Percentiles rank a stretch among this genome's conserved stretches.
Conservation (phyloP, 2,888 invertebrate genomes). For the Antheraea assamensis region DNA sequence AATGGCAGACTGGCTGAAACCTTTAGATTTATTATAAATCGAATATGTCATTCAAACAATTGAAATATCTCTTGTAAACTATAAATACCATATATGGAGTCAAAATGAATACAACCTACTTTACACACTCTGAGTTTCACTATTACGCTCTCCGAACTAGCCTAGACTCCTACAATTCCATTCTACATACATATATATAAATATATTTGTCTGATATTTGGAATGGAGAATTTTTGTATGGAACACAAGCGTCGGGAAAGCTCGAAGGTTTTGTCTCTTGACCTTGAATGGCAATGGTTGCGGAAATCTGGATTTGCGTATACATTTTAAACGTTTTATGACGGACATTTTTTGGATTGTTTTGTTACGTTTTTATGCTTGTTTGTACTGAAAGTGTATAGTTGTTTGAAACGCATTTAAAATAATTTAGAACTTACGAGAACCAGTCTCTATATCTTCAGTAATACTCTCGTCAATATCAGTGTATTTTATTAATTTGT, state of each 20-base stretch:
- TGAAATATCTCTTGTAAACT: no score
- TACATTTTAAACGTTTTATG: slow-evolving; percentile 25
- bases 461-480: not conserved
- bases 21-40: no score
- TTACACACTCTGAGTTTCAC: no score
- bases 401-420: not conserved
- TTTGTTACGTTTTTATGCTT: not conserved
- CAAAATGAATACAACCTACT: no score
- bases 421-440: not conserved
- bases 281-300: slow-evolving; percentile 32
- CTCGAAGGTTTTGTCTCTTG: slow-evolving; percentile 18
- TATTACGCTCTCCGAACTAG: no score
- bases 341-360: slow-evolving; percentile 4
- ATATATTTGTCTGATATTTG: not conserved
- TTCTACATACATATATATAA: not conserved
- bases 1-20: no score
- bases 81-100: no score
- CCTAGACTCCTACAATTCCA: no score
- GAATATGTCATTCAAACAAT: no score
- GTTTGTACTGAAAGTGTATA: not conserved
- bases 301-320: slow-evolving; percentile 25
- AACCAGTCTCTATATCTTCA: not conserved
- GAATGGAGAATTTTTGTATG: not conserved
- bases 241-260: not conserved
- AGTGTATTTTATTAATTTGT: no score